Evolutionary conservation across 2,797 vertebrate genomes (phyloP), one percentile per base, ranked within the genome.

Genomic region (Oryzias sinensis): DNA sequence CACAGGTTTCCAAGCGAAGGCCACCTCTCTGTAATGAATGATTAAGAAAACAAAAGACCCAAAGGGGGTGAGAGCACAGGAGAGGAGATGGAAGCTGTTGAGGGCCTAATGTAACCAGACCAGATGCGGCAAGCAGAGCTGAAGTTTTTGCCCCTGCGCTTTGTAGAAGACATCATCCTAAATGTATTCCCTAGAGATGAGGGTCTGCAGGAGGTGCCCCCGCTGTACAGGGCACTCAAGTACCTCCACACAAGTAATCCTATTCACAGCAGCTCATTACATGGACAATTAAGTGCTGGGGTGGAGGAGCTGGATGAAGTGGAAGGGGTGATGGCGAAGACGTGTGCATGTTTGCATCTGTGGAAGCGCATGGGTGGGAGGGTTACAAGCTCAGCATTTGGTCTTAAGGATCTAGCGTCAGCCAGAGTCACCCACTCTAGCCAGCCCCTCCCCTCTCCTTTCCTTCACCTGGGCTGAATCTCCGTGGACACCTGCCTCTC

Each of bases 401-500:
- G 68, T 87, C 84, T 74, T 72, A 69, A 70, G 87, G 78, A 82
- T 68, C 55, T 37, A 79, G 58, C 67, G 24, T 64, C 67, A 58
- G 54, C 69, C 78, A 25, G 22, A 57, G 18, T 68, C 42, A 17
- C 51, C 49, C 61, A 48, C 50, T 58, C 40, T 47, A 22, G 50
- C 56, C 33, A 0, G 50, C 54, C 72, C 65, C 78, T 43, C 74
- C 69, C 74, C 11, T 74, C 83, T 83, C 84, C 91, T 91, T 97
- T 85, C 85, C 91, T 91, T 97, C 94, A 98, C 95, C 96, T 97
- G 94, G 91, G 89, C 83, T 65, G 86, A 74, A 78, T 86, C 81
- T 86, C 80, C 73, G 77, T 72, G 90, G 92, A 93, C 97, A 98
- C 94, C 94, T 98, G 95, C 94, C 89, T 93, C 87, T 90, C 86